Conservation (phyloP, 2,113 vertebrate species). For the Microcebus jonahi region DNA sequence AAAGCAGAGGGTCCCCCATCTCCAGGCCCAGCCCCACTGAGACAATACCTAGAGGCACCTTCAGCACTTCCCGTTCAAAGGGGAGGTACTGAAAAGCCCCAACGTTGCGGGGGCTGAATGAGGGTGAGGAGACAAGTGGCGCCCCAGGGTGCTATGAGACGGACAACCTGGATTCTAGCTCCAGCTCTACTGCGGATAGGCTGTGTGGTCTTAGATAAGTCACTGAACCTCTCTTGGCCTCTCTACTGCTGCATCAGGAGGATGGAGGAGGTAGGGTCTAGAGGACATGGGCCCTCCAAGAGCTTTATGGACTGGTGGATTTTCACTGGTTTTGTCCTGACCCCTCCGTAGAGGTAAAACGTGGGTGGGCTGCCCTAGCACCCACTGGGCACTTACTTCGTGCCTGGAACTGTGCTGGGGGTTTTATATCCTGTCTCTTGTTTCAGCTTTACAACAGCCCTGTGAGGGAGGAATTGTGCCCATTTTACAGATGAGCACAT, state of each 20-base stretch:
- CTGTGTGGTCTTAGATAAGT: not conserved
- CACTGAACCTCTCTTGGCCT: slow-evolving; percentile 24
- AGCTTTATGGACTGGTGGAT: not conserved
- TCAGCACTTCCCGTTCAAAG: not conserved
- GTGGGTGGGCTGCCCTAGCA: not conserved
- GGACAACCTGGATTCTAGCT: not conserved
- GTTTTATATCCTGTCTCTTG: not conserved
- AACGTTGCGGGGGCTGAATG: not conserved
- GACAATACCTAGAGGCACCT: not conserved
- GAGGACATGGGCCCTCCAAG: not conserved
- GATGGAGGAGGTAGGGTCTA: not conserved
- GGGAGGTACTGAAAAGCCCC: not conserved
- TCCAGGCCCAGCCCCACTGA: not conserved
- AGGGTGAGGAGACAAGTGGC: not conserved
- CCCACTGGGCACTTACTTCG: not conserved
- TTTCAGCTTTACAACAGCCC: slow-evolving; percentile 25
- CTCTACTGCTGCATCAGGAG: not conserved
- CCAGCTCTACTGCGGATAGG: not conserved
- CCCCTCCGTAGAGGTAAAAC: not conserved
- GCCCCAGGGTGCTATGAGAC: not conserved
- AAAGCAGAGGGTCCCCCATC: not conserved
- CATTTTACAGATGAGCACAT: slow-evolving; percentile 33
- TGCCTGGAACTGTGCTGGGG: not conserved
- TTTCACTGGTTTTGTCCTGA: slow-evolving; percentile 30
- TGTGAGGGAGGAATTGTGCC: not conserved